Conservation (phyloP, 2,888 invertebrate genomes). For the Drosophila robusta region DNA sequence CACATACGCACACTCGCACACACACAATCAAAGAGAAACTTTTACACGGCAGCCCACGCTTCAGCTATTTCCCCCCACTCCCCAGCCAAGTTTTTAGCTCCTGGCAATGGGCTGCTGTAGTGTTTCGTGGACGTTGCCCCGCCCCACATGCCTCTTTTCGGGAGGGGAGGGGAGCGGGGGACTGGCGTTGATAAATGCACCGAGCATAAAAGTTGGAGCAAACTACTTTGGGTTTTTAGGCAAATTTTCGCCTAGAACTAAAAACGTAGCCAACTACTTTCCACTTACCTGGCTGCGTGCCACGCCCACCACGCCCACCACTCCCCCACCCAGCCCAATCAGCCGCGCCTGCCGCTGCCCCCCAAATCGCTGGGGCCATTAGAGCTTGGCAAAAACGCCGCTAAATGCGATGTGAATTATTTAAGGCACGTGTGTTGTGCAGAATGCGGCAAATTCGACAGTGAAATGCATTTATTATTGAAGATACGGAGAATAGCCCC, state of each 20-base stretch:
- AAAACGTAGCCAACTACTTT: slow-evolving; percentile 74
- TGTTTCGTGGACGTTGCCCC: slow-evolving; percentile 29
- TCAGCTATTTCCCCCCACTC: not conserved
- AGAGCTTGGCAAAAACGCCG: slow-evolving; percentile 71
- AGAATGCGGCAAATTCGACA: slow-evolving; percentile 81
- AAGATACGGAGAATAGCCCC: slow-evolving; percentile 54
- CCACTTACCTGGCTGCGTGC: slow-evolving; percentile 76
- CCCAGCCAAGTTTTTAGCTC: not conserved
- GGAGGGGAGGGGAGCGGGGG: not conserved
- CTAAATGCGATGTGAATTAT: slow-evolving; percentile 80
- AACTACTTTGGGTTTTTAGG: slow-evolving; percentile 81
- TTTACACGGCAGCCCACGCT: slow-evolving; percentile 54
- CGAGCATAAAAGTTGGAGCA: slow-evolving; percentile 68
- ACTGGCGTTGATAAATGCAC: slow-evolving; percentile 78
- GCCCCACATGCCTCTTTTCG: slow-evolving; percentile 11
- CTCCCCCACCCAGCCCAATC: not conserved
- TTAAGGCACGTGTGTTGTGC: slow-evolving; percentile 81
- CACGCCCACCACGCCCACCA: slow-evolving; percentile 36
- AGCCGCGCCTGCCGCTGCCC: not conserved
- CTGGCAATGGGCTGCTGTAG: slow-evolving; percentile 44
- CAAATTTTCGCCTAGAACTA: slow-evolving; percentile 78
- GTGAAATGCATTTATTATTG: slow-evolving; percentile 81
- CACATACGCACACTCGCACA: slow-evolving; percentile 15
- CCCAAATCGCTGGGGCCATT: slow-evolving; percentile 73
- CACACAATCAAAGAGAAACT: slow-evolving; percentile 47